Percentiles rank a stretch among this genome's conserved stretches.
These are phyloP conservation scores for Drosophila pseudoananassae DNA, from an alignment of 1,140 invertebrate genomes.

Conservation along the genomic window DNA sequence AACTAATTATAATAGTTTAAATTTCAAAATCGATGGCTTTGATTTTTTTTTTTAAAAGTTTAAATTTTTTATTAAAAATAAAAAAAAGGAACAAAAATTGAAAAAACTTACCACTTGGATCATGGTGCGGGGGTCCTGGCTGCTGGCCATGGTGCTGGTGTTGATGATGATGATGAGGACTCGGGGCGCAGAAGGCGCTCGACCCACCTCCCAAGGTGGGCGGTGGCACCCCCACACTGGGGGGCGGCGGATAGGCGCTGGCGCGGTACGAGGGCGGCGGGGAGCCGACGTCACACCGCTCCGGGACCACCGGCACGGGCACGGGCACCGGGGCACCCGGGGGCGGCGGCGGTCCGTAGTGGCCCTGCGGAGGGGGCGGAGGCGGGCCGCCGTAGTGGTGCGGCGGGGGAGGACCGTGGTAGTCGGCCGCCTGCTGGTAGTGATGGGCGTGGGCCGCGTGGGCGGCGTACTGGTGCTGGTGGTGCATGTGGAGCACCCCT, in stretches of 20 bases:
- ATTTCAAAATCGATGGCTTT: not conserved
- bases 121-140: slow-evolving; percentile 64
- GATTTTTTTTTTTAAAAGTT: too few relatives aligned
- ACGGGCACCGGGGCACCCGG: slow-evolving; percentile 26
- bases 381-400: slow-evolving; percentile 58
- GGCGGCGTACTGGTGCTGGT: slow-evolving; percentile 69
- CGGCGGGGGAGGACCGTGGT: slow-evolving; percentile 60
- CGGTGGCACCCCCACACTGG: slow-evolving; percentile 46
- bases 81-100: not conserved
- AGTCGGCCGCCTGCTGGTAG: slow-evolving; percentile 72
- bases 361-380: slow-evolving; percentile 32
- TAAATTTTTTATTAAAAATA: not conserved
- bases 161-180: slow-evolving; percentile 74
- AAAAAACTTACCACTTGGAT: slow-evolving; percentile 73
- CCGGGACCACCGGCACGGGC: slow-evolving; percentile 49
- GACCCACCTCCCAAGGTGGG: slow-evolving; percentile 69
- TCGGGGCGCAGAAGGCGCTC: slow-evolving; percentile 79
- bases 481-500: slow-evolving; percentile 61
- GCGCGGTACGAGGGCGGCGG: slow-evolving; percentile 78
- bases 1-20: too few relatives aligned
- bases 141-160: slow-evolving; percentile 56
- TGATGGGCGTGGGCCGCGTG: slow-evolving; percentile 61
- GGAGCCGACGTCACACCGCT: slow-evolving; percentile 75
- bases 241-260: slow-evolving; percentile 62
- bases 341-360: slow-evolving; percentile 56